phyloP scores from a whole-genome alignment of 1,140 invertebrate species.

The Bradysia coprophila region DNA sequence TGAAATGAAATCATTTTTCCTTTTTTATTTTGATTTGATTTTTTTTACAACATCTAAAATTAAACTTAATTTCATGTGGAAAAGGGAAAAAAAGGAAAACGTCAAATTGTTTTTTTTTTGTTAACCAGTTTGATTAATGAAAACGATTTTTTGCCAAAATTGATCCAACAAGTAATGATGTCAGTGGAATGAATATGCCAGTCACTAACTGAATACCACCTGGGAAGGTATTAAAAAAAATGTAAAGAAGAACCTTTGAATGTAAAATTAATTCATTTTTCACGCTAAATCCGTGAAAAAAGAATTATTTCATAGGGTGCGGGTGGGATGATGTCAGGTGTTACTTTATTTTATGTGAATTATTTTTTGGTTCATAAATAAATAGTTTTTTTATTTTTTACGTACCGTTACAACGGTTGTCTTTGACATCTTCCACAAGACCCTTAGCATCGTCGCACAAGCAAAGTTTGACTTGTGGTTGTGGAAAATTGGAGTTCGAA shows the following conservation, averaged over 20 bases:
- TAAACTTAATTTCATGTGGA: too few species aligned
- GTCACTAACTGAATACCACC: background rate
- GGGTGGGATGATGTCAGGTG: too few species aligned
- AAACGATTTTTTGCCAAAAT: background rate
- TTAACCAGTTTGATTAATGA: too few species aligned
- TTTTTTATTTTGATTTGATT: too few species aligned
- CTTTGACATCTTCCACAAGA: slow-evolving; percentile 26
- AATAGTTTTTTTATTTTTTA: background rate
- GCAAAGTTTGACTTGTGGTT: slow-evolving; percentile 25
- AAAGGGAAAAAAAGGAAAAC: too few species aligned
- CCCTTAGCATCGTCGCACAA: slow-evolving; percentile 32
- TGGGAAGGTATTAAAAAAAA: background rate
- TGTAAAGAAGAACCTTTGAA: background rate
- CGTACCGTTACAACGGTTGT: slow-evolving; percentile 30
- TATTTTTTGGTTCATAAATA: background rate
- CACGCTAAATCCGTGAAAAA: background rate
- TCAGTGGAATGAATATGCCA: background rate
- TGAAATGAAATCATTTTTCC: too few species aligned
- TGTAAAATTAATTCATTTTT: background rate
- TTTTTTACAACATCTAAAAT: too few species aligned
- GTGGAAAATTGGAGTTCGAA: slow-evolving; percentile 17
- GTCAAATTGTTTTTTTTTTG: too few species aligned
- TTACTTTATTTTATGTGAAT: background rate
- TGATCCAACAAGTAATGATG: background rate
- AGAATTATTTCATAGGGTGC: too few species aligned